Base-by-base conservation (phyloP, 2,888 invertebrate species). In the Gortyna flavago region DNA sequence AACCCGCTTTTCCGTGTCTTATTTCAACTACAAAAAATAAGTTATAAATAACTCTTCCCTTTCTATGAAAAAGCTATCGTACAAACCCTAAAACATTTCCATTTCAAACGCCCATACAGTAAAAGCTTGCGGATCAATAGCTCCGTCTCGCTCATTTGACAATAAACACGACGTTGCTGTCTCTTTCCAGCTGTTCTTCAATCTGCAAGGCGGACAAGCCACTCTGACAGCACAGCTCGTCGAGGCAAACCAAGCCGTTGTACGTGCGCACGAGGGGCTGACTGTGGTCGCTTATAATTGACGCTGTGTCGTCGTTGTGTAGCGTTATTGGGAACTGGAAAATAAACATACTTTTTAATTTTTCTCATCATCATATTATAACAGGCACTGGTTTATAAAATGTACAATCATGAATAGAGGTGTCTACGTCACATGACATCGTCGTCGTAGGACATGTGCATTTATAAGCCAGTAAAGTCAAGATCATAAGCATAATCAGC, bases 181-280 rank as follows among this genome's bases (percentile, higher is more conserved):
- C 98, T 77, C 97, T 96, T 89, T 98, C 98, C 5, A 98, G 95
- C 85, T 98, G 97, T 75, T 98, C 98, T 90, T 98, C 98, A 0
- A 98, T 95, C 90, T 98, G 98, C 61, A 97, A 97, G 29, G 97
- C 97, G 32, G 97, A 97, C 68, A 98, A 97, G 0, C 98, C 98
- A 41, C 97, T 97, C 83, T 97, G 97, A 91, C 98, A 98, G 93
- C 99, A 99, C 87, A 99, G 98, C 94, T 99, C 98, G 96, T 99
- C 99, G 80, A 98, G 97, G 85, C 98, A 98, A 4, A 95, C 96
- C 2, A 95, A 90, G 0, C 97, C 97, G 91, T 93, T 96, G 94
- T 97, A 97, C 0, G 95, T 93, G 25, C 94, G 89, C 18, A 93
- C 93, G 18, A 93, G 81, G 95, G 97, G 88, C 77, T 93, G 92